phyloP scores from a whole-genome alignment of 2,888 invertebrate species.

The Meta bourneti region DNA sequence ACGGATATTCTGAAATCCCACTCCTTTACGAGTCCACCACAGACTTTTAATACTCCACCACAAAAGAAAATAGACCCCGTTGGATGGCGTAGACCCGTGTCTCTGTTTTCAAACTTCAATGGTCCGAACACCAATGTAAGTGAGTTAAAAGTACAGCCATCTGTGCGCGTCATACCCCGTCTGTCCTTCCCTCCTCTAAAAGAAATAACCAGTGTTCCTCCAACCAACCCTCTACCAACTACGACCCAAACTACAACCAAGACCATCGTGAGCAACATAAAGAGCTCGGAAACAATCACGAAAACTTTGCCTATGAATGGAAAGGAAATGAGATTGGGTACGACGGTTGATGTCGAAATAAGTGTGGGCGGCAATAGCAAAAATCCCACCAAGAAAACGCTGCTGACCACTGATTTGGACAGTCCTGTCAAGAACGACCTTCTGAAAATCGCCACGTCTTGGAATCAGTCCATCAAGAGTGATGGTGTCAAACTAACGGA shows the following conservation, averaged over 20 bases:
- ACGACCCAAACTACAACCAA: conserved; percentile 42
- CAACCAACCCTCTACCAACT: background rate
- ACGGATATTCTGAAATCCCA: conserved; percentile 58
- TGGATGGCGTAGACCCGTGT: conserved; percentile 52
- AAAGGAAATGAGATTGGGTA: conserved; percentile 57
- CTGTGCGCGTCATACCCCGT: conserved; percentile 47
- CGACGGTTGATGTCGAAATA: conserved; percentile 73
- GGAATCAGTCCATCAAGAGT: conserved; percentile 72
- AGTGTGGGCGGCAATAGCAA: conserved; percentile 42
- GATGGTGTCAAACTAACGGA: conserved; percentile 25
- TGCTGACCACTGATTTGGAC: conserved; percentile 63
- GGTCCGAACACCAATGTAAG: conserved; percentile 3
- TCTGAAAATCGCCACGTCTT: conserved; percentile 68
- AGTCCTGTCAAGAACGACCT: conserved; percentile 60
- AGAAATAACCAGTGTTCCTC: background rate
- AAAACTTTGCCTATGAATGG: conserved; percentile 47
- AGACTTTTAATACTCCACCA: conserved; percentile 3
- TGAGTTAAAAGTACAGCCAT: conserved; percentile 17
- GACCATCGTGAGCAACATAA: conserved; percentile 52
- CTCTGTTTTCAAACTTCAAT: conserved; percentile 2
- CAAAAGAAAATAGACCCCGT: conserved; percentile 18
- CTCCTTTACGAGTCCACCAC: background rate
- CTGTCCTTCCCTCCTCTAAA: conserved; percentile 31
- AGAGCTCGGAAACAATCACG: conserved; percentile 52
- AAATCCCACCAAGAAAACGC: conserved; percentile 30